Conservation (phyloP, 2,113 vertebrate genomes). For the Thalassoma bifasciatum region DNA sequence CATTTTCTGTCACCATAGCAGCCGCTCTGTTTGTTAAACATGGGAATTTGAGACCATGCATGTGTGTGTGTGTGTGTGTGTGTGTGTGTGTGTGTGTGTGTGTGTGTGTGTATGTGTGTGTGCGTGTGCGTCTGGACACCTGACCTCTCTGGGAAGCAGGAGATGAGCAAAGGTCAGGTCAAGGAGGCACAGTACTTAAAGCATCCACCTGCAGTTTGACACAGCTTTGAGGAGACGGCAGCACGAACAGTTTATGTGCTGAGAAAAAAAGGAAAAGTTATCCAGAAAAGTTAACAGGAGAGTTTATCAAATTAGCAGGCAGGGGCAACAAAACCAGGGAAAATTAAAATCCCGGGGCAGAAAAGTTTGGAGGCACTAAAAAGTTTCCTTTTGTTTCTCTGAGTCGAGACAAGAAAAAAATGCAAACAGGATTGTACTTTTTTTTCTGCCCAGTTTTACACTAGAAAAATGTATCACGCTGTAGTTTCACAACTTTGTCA, state of each 20-base stretch:
- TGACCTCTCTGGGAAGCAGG: conserved; percentile 38
- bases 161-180: conserved; percentile 41
- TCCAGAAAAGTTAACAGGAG: too few relatives aligned
- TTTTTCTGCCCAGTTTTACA: neutral
- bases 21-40: neutral
- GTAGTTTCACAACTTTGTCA: too few relatives aligned
- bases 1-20: neutral
- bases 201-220: conserved; percentile 12
- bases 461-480: neutral
- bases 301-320: neutral
- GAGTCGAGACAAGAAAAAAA: too few relatives aligned
- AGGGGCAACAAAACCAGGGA: neutral
- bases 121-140: conserved; percentile 12
- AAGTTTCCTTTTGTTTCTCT: too few relatives aligned
- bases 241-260: neutral
- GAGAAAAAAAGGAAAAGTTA: neutral
- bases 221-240: neutral
- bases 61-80: conserved; percentile 5
- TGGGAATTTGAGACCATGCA: neutral
- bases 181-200: conserved; percentile 28
- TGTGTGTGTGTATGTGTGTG: neutral
- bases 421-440: neutral
- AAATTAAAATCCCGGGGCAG: neutral
- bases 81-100: too few relatives aligned
- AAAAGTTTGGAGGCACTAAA: neutral